Evolutionary conservation across 2,113 vertebrate species (phyloP).

Genomic region (Anoura caudifer): DNA sequence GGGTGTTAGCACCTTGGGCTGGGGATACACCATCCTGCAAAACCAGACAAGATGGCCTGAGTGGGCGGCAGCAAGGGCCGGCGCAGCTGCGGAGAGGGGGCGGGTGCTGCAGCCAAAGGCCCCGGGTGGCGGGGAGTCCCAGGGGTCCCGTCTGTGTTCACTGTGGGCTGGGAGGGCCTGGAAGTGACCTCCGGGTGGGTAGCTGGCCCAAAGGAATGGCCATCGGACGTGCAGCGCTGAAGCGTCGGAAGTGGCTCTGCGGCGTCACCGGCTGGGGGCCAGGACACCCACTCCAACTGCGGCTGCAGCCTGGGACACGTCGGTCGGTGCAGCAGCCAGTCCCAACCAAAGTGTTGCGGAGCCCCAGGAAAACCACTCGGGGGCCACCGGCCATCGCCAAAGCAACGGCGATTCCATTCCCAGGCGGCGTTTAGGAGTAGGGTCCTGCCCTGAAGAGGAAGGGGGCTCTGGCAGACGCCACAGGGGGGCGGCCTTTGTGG

Average conservation of each 20-base stretch:
- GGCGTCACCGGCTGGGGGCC: neutral
- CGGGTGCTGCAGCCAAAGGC: too few relatives aligned
- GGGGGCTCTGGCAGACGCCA: too few relatives aligned
- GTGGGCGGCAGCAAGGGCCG: too few relatives aligned
- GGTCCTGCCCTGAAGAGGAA: too few relatives aligned
- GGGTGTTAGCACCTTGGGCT: neutral
- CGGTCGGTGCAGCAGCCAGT: rapidly evolving
- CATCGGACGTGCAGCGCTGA: neutral
- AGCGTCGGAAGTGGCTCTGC: neutral
- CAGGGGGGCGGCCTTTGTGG: too few relatives aligned
- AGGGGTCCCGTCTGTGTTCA: neutral
- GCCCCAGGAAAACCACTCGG: neutral
- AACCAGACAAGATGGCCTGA: rapidly evolving
- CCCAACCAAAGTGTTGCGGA: neutral
- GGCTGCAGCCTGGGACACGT: neutral
- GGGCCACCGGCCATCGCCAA: neutral
- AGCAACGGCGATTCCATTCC: neutral
- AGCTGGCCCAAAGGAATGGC: neutral
- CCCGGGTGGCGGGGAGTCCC: rapidly evolving
- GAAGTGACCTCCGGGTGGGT: neutral
- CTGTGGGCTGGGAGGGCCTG: neutral
- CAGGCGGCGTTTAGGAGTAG: too few relatives aligned
- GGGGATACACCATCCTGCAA: neutral
- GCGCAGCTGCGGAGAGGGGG: too few relatives aligned
- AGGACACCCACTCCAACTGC: neutral